A percentile compares a stretch with the other conserved stretches of the same genome.
Evolutionary conservation across 2,113 vertebrate genomes (phyloP).

Genomic region (Grus americana): DNA sequence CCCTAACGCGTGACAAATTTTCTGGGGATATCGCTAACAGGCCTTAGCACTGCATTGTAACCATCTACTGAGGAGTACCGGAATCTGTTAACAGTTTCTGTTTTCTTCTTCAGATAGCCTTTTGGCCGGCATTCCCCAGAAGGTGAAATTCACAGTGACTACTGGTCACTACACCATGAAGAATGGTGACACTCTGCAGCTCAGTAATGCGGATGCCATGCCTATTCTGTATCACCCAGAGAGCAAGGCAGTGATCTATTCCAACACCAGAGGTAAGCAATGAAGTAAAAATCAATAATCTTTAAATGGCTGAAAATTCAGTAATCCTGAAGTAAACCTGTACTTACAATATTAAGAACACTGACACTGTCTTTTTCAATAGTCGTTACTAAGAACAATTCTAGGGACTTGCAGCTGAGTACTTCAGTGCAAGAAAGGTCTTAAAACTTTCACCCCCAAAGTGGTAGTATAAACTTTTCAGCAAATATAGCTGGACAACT

Average conservation of each 20-base stretch:
- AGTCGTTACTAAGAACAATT: not conserved
- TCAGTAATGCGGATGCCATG: slow-evolving; percentile 91
- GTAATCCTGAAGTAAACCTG: not conserved
- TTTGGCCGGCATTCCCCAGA: slow-evolving; percentile 94
- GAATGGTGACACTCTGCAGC: slow-evolving; percentile 91
- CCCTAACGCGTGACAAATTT: not conserved
- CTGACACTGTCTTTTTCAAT: not conserved
- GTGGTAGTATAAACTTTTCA: not conserved
- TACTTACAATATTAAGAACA: not conserved
- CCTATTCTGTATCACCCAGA: slow-evolving; percentile 80
- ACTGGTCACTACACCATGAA: slow-evolving; percentile 93
- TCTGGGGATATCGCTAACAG: not conserved
- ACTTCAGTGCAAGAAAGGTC: not conserved
- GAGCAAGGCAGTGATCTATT: slow-evolving; percentile 82
- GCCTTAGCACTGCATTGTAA: not conserved
- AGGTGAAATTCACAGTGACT: slow-evolving; percentile 90
- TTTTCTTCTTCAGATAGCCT: slow-evolving; percentile 82
- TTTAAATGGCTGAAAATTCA: not conserved
- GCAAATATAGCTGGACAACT: not conserved
- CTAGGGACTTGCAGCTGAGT: not conserved
- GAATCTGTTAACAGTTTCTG: not conserved
- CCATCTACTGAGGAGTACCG: not conserved
- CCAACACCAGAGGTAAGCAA: slow-evolving; percentile 79
- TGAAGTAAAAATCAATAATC: not conserved
- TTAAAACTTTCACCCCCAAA: not conserved